phyloP scores from a whole-genome alignment of 2,113 vertebrate species.

The Strix uralensis region DNA sequence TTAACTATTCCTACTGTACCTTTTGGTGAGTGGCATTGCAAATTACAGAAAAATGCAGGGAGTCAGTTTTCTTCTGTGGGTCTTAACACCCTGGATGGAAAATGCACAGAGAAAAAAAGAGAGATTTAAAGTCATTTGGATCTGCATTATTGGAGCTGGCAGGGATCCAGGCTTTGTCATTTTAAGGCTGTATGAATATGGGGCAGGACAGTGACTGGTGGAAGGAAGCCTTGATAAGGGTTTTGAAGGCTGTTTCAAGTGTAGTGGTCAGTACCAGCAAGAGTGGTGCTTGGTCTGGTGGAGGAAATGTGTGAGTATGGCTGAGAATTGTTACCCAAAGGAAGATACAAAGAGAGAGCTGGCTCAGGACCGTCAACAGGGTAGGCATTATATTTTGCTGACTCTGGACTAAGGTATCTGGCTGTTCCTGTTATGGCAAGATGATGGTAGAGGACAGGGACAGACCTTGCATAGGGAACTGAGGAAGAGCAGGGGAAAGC shows the following conservation, averaged over 20 bases:
- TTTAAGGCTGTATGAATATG: not conserved
- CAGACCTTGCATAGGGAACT: not conserved
- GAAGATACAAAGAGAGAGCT: not conserved
- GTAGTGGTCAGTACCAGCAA: not conserved
- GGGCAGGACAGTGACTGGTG: not conserved
- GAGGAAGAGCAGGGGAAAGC: not conserved
- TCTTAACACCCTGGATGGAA: not conserved
- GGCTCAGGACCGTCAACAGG: not conserved
- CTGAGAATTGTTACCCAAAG: not conserved
- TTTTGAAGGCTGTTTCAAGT: slow-evolving; percentile 1
- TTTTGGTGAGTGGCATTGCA: slow-evolving; percentile 17
- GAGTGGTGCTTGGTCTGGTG: not conserved
- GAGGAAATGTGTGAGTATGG: not conserved
- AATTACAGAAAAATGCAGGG: not conserved
- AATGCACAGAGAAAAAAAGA: not conserved
- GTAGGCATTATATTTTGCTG: not conserved
- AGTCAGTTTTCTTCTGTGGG: not conserved
- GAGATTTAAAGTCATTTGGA: not conserved
- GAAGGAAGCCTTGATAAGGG: not conserved
- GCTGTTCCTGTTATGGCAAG: not conserved
- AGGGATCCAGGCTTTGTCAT: not conserved
- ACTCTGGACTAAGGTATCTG: not conserved
- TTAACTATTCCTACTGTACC: slow-evolving; percentile 24
- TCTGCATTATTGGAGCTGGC: not conserved
- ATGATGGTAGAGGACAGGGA: not conserved